Percentiles rank a stretch among this genome's conserved stretches.
These are phyloP conservation scores for Otolemur garnettii DNA, from an alignment of 2,113 vertebrate species.

Conservation along the genomic window DNA sequence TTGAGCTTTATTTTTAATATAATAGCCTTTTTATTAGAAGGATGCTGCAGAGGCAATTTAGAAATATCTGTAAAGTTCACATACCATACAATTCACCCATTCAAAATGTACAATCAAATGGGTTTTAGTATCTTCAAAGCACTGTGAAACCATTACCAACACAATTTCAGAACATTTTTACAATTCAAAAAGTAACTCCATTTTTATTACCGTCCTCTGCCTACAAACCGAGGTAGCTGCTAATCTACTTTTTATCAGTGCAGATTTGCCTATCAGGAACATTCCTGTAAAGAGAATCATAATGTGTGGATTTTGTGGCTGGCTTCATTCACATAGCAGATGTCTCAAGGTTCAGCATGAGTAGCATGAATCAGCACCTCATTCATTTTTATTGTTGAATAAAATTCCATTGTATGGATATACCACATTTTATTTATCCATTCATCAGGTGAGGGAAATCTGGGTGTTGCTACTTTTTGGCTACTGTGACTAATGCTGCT, in stretches of 20 bases:
- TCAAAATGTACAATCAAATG: not conserved
- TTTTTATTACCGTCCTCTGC: not conserved
- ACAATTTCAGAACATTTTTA: slow-evolving; percentile 2
- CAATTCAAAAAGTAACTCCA: not conserved
- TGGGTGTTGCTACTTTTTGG: slow-evolving; percentile 25
- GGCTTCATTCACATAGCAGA: not conserved
- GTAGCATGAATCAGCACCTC: not conserved
- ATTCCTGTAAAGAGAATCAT: not conserved
- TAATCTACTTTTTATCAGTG: not conserved
- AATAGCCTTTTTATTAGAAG: not conserved
- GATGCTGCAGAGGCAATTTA: not conserved
- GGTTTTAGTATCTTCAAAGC: not conserved
- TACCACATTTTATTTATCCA: slow-evolving; percentile 54
- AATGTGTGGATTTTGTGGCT: not conserved
- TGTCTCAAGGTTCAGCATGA: not conserved
- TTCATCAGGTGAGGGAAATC: not conserved
- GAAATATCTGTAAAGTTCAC: not conserved
- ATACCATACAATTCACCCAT: not conserved
- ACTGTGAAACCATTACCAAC: not conserved
- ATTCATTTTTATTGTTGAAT: slow-evolving; percentile 37
- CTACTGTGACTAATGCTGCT: not conserved
- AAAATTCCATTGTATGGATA: slow-evolving; percentile 24
- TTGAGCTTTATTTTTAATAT: not conserved
- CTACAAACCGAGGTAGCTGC: not conserved
- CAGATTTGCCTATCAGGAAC: not conserved